Percentiles rank a stretch among this genome's conserved stretches.
phyloP scores from a whole-genome alignment of 1,140 invertebrate genomes.

The Sarcophaga peregrina region DNA sequence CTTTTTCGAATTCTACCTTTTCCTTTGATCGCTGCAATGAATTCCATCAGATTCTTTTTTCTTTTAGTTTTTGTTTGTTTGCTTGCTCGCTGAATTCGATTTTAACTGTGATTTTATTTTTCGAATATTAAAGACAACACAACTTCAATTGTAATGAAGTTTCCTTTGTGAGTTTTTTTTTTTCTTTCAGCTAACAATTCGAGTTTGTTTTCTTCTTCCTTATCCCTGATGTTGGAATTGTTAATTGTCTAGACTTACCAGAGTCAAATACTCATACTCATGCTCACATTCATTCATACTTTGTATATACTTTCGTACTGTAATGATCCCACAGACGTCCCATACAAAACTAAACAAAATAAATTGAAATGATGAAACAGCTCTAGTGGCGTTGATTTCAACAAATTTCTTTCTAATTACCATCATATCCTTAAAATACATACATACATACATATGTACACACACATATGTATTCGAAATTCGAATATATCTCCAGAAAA shows the following conservation, averaged over 20 bases:
- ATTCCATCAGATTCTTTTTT: not conserved
- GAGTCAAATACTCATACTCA: not conserved
- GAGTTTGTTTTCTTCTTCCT: slow-evolving; percentile 10
- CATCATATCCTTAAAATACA: not conserved
- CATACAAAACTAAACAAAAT: not conserved
- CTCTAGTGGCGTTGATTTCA: slow-evolving; percentile 37
- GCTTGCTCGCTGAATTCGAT: not conserved
- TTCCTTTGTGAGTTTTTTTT: slow-evolving; percentile 24
- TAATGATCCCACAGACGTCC: not conserved
- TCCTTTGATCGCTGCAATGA: not conserved
- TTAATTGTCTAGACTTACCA: slow-evolving; percentile 39
- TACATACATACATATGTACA: too few species aligned
- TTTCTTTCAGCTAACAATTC: slow-evolving; percentile 6
- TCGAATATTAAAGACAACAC: slow-evolving; percentile 12
- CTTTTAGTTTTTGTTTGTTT: not conserved
- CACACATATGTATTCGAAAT: too few species aligned
- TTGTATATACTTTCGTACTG: too few species aligned
- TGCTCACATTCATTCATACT: too few species aligned
- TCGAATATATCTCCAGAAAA: too few species aligned
- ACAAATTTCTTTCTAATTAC: slow-evolving; percentile 40
- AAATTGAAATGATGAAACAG: not conserved
- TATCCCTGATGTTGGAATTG: slow-evolving; percentile 33
- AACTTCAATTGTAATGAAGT: slow-evolving; percentile 27
- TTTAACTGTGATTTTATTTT: not conserved
- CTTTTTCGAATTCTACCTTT: slow-evolving; percentile 7